A percentile compares a stretch with the other conserved stretches of the same genome.
Conservation (phyloP, 2,797 vertebrate species). For the Hyperoplus immaculatus region DNA sequence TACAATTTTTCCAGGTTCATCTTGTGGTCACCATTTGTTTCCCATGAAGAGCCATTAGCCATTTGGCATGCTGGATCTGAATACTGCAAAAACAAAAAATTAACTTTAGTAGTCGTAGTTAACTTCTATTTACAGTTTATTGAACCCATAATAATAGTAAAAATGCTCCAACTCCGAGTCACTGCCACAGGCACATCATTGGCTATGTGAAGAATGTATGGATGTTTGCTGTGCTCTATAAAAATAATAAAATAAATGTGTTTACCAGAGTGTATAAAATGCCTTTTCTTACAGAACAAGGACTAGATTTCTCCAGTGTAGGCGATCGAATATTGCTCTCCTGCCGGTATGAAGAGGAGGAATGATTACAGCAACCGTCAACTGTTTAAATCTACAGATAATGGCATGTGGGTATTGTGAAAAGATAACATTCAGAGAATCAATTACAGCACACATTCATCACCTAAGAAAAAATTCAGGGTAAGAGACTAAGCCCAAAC, state of each 20-base stretch:
- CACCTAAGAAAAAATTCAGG: not conserved
- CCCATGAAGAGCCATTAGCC: not conserved
- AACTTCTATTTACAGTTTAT: not conserved
- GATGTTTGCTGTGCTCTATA: not conserved
- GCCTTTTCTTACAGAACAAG: not conserved
- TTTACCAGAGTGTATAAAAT: not conserved
- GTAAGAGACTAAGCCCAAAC: not conserved
- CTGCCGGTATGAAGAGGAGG: not conserved
- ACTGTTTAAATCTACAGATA: not conserved
- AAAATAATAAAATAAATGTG: not conserved
- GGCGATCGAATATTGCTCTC: too few relatives aligned
- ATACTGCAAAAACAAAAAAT: not conserved
- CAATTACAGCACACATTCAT: not conserved
- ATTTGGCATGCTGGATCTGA: not conserved
- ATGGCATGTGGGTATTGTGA: not conserved
- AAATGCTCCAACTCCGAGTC: conserved; percentile 6
- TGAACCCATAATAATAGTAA: not conserved
- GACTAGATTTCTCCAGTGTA: not conserved
- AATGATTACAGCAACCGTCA: not conserved
- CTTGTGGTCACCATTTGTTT: not conserved
- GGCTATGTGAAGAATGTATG: not conserved
- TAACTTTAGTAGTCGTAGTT: not conserved
- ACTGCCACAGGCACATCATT: not conserved
- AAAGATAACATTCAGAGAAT: not conserved
- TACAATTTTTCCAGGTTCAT: not conserved